Evolutionary conservation across 1,140 invertebrate species (phyloP), one percentile per base, ranked within the genome.

Genomic region (Amyelois transitella): DNA sequence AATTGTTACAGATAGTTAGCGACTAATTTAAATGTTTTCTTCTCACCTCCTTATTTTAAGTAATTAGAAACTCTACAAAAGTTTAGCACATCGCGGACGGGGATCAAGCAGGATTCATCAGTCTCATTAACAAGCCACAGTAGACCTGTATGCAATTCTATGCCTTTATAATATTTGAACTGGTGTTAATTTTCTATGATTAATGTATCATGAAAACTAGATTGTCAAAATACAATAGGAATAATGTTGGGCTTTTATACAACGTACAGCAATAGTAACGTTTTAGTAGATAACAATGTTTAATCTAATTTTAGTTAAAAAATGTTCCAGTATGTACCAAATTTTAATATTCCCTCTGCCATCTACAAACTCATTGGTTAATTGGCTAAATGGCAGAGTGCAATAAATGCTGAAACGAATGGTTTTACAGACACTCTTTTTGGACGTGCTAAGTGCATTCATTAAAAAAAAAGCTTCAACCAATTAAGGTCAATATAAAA

Each of bases 71-170:
- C n/a, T n/a, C 21, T 52, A 50, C 47, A 19, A 22, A 48, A 25
- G 18, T 10, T 24, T 48, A 14, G 44, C 43, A 58, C 43, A 24
- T 52, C 25, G 10, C 0, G 6, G 48, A 24, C 22, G 6, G 43
- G 20, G 22, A 51, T 51, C 32, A 53, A 51, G 54, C 21, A 21
- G 24, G 48, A 60, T 60, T 55, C 48, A 55, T 51, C 48, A 8
- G 18, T 38, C 58, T 60, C 58, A 60, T 60, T 60, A 60, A 38
- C 52, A 57, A 57, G 51, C 50, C 47, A 54, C 51, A 38, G 43
- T 19, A 52, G 51, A 2, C 17, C 12, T 38, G 32, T 38, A 14
- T 38, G 32, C 32, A 38, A 38, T 38, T 38, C 32, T 38, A 8
- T 2, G 32, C 32, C n/a, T 38, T 38, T 2, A 38, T 38, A 8